Evolutionary conservation across 2,797 vertebrate species (phyloP).

Genomic region (Enteromius viviparus): DNA sequence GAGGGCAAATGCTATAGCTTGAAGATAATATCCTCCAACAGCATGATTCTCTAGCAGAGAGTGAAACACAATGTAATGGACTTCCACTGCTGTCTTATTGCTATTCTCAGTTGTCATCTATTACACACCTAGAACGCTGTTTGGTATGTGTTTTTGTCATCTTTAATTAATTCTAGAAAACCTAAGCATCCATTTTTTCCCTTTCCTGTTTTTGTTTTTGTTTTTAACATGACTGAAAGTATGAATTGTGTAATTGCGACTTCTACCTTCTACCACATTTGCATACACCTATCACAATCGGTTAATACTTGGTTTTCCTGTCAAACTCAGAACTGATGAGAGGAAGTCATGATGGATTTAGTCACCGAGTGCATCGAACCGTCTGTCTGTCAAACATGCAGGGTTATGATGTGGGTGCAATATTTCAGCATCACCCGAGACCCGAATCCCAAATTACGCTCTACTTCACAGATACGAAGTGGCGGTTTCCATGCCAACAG

Average conservation of each 20-base stretch:
- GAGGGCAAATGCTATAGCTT: constrained; percentile 21
- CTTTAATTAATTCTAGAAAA: constrained; percentile 10
- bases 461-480: constrained; percentile 14
- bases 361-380: constrained; percentile 7
- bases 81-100: constrained; percentile 17
- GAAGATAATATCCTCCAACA: constrained; percentile 22
- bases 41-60: constrained; percentile 21
- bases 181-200: neutral
- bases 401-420: constrained; percentile 38
- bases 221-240: neutral
- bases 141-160: neutral
- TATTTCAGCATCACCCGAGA: constrained; percentile 15
- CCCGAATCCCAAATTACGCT: constrained; percentile 21
- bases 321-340: constrained; percentile 33
- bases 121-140: neutral
- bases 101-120: neutral
- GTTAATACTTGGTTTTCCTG: constrained; percentile 11
- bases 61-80: neutral
- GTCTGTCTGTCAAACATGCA: constrained; percentile 30
- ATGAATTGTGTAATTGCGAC: neutral
- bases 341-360: constrained; percentile 34
- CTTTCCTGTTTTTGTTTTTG: neutral
- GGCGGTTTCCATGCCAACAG: constrained; percentile 56
- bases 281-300: neutral
- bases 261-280: constrained; percentile 21